phyloP scores from a whole-genome alignment of 2,113 vertebrate genomes.

The Campylorhamphus procurvoides region DNA sequence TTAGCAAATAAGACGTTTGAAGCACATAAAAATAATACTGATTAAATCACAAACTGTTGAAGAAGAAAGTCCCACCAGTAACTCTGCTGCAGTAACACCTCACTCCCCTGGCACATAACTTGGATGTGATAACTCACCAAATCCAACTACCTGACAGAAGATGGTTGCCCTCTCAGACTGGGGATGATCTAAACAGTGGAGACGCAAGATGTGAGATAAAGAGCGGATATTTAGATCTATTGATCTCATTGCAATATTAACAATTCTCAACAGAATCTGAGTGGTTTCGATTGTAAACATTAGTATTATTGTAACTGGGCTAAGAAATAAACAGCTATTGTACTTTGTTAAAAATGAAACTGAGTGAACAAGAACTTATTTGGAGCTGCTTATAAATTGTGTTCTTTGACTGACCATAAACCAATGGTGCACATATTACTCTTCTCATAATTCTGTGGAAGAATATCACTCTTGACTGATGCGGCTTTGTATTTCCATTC shows the following conservation, averaged over 20 bases:
- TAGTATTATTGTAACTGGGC: neutral
- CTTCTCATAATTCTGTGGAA: neutral
- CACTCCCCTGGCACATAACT: fast-evolving
- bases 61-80: neutral
- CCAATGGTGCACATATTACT: neutral
- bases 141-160: neutral
- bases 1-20: neutral
- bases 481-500: neutral
- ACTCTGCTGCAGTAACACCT: neutral
- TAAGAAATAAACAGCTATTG: neutral
- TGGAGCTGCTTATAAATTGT: neutral
- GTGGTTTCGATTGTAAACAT: neutral
- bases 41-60: neutral
- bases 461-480: neutral
- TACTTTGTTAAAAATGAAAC: neutral
- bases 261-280: neutral
- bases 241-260: neutral
- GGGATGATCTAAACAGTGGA: neutral
- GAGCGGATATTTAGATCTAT: neutral
- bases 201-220: neutral
- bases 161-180: neutral
- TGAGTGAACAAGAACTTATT: neutral
- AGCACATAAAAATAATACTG: neutral
- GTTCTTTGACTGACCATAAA: neutral
- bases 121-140: neutral